Conservation (phyloP, 2,113 vertebrate genomes). For the Agelaius phoeniceus region DNA sequence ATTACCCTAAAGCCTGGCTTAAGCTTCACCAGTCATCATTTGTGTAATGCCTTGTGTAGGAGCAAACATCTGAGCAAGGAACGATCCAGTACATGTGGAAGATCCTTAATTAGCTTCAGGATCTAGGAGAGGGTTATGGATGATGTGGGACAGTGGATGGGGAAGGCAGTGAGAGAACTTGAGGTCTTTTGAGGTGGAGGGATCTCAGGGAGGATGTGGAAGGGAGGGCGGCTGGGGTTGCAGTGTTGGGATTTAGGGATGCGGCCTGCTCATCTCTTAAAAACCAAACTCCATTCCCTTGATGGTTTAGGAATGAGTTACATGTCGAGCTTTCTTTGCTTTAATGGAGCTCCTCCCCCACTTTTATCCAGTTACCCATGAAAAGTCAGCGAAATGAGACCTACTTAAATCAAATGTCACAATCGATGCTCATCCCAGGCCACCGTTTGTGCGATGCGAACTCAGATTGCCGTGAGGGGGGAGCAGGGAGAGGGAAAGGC, state of each 20-base stretch:
- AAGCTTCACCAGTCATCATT: fast-evolving
- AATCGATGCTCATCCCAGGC: constrained; percentile 43
- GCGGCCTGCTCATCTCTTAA: not conserved
- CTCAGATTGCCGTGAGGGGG: not conserved
- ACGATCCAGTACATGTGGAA: not conserved
- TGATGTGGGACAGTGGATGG: not conserved
- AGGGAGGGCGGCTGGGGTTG: not conserved
- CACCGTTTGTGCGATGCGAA: not conserved
- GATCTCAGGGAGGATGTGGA: not conserved
- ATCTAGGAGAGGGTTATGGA: not conserved
- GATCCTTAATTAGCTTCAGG: not conserved
- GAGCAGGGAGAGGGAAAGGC: not conserved
- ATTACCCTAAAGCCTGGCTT: not conserved
- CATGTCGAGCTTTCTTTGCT: not conserved
- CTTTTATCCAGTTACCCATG: constrained; percentile 52
- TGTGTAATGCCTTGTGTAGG: not conserved
- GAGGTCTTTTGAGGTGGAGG: not conserved
- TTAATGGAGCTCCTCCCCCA: constrained; percentile 37
- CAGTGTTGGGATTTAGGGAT: not conserved
- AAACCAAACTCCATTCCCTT: not conserved
- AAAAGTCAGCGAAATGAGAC: constrained; percentile 56
- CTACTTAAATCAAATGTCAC: constrained; percentile 63
- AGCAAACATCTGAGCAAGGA: not conserved
- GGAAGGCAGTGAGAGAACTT: not conserved
- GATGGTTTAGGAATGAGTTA: not conserved